Percentiles rank a stretch among this genome's conserved stretches.
phyloP scores from a whole-genome alignment of 2,113 vertebrate genomes.

The Rhynchopsitta pachyrhyncha region DNA sequence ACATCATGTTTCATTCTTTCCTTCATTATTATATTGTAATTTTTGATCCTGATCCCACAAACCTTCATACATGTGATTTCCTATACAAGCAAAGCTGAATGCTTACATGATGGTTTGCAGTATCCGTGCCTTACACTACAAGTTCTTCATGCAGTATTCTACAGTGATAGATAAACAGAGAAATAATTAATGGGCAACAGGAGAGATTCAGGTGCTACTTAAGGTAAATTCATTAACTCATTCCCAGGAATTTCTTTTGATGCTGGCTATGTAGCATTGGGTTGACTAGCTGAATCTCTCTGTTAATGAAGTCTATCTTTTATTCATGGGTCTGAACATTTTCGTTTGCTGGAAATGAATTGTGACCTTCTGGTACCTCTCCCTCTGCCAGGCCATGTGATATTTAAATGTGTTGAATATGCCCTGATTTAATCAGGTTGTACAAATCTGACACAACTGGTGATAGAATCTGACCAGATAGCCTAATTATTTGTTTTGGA shows the following conservation, averaged over 20 bases:
- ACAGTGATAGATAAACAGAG: not conserved
- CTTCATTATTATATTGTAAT: not conserved
- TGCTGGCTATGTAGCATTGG: not conserved
- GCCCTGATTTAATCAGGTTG: not conserved
- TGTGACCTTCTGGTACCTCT: slow-evolving; percentile 1
- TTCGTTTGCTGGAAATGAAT: not conserved
- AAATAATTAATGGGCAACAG: not conserved
- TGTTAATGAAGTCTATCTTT: not conserved
- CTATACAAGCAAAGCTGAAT: not conserved
- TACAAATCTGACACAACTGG: slow-evolving; percentile 14
- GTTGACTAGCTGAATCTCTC: not conserved
- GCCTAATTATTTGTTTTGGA: slow-evolving; percentile 17
- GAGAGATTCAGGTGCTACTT: not conserved
- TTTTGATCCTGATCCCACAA: not conserved
- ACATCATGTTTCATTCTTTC: not conserved
- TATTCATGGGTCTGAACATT: not conserved
- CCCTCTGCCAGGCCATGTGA: not conserved
- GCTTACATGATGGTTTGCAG: not conserved
- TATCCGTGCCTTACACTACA: not conserved
- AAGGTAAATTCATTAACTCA: not conserved
- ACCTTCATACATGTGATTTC: not conserved
- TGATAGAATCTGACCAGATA: slow-evolving; percentile 33
- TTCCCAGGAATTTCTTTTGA: slow-evolving; percentile 12
- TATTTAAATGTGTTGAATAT: not conserved
- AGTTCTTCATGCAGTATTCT: not conserved